Evolutionary conservation across 2,113 vertebrate genomes (phyloP).

Genomic region (Dermatemys mawii): DNA sequence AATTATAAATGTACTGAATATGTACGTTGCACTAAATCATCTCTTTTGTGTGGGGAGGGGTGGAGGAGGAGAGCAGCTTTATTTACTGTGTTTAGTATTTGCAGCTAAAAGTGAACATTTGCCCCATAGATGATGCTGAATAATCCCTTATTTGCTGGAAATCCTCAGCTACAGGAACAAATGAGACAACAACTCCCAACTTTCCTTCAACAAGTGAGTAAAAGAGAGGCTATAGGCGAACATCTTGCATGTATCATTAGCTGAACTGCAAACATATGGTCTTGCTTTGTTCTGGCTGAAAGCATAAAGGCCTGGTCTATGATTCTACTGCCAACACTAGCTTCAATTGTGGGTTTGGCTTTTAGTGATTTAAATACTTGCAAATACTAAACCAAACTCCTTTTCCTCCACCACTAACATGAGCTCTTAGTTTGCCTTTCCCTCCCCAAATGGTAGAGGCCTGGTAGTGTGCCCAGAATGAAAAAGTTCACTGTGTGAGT

Average conservation of each 20-base stretch:
- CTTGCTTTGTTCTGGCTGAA: slow-evolving; percentile 41
- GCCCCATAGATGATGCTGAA: slow-evolving; percentile 90
- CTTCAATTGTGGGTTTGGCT: background rate
- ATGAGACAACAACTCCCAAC: slow-evolving; percentile 91
- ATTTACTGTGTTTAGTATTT: slow-evolving; percentile 64
- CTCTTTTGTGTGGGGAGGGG: background rate
- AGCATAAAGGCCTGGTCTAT: background rate
- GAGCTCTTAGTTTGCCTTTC: background rate
- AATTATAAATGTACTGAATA: background rate
- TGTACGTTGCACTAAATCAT: background rate
- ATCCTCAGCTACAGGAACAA: slow-evolving; percentile 91
- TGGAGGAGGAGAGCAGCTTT: slow-evolving; percentile 8
- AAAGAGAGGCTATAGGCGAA: slow-evolving; percentile 65
- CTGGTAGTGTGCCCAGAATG: background rate
- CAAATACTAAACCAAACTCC: background rate
- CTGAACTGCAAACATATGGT: background rate
- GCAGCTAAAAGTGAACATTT: slow-evolving; percentile 73
- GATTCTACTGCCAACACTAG: background rate
- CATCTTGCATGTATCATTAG: background rate
- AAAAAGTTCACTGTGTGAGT: too few relatives aligned
- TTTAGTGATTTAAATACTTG: background rate
- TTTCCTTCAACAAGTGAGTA: slow-evolving; percentile 90
- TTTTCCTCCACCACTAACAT: background rate
- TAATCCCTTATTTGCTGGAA: slow-evolving; percentile 92
- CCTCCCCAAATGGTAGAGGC: background rate